Evolutionary conservation across 1,140 invertebrate genomes (phyloP), one percentile per base, ranked within the genome.

Genomic region (Ylistrum balloti): DNA sequence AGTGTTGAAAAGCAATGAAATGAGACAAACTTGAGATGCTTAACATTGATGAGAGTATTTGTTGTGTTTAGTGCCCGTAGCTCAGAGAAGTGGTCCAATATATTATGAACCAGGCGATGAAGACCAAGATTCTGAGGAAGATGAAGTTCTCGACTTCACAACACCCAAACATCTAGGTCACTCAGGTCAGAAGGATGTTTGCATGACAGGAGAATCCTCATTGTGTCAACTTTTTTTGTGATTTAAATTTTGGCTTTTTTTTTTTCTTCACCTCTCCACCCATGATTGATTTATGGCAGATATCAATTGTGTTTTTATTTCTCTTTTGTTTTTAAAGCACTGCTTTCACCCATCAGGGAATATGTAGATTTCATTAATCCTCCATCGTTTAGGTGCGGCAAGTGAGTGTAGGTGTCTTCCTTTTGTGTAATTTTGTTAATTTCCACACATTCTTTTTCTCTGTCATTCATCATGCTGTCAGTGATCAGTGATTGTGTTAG

Each of bases 91-190:
- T 33, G 93, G 93, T 86, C 93, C 92, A 22, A 90, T 91, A n/a
- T 92, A 92, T 90, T 91, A 92, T 35, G 93, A 92, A 34, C 91
- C 92, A 15, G 91, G 90, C n/a, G 90, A 88, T n/a, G 35, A 85
- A 35, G 87, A 86, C 74, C 88, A 48, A 74, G 92, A 93, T 35
- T 93, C 92, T 28, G 93, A 93, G 33, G 93, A 93, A 33, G 93
- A 93, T 91, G 93, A 93, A 35, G 88, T 92, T 38, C 86, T 92
- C 13, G 91, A 93, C 48, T 93, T 92, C 91, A 89, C 87, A 48
- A 90, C 33, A 20, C 33, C n/a, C n/a, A 90, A 41, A 74, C 56
- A 74, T 48, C 41, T 48, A 34, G 89, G 86, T 87, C 32, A 87
- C 22, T 22, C 20, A 87, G 86, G 86, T 90, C 86, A 33, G 20